Evolutionary conservation across 2,797 vertebrate genomes (phyloP).

Genomic region (Spea hammondii): DNA sequence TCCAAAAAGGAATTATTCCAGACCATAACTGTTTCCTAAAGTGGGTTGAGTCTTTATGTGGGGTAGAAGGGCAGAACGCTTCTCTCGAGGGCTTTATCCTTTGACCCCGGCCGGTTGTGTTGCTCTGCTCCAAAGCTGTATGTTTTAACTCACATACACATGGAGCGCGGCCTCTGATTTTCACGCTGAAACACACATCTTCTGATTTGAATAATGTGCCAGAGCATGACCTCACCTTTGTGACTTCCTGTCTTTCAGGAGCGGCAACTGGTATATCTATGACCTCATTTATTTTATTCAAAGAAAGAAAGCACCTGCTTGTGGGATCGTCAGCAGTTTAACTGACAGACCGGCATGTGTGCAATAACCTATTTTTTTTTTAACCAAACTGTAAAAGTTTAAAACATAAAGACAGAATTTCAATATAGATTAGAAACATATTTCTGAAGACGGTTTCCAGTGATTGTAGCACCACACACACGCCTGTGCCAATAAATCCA

Average conservation of each 20-base stretch:
- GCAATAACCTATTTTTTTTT: constrained; percentile 29
- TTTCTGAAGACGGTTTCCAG: no score
- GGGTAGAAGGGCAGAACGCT: no score
- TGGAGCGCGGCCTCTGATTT: not conserved
- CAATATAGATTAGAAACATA: not conserved
- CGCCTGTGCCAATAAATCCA: no score
- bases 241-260: not conserved
- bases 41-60: no score
- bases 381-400: not conserved
- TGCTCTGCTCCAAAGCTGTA: no score
- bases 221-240: constrained; percentile 2
- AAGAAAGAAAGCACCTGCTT: constrained; percentile 32
- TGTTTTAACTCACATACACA: no score
- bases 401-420: not conserved
- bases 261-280: not conserved
- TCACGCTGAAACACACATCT: not conserved
- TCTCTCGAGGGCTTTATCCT: no score
- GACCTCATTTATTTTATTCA: constrained; percentile 18
- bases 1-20: no score
- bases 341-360: constrained; percentile 34
- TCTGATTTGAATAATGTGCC: constrained; percentile 11
- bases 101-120: no score
- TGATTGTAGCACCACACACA: no score
- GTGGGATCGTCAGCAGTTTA: constrained; percentile 44
- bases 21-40: no score